Conservation (phyloP, 2,888 invertebrate genomes). For the Pteria penguin region DNA sequence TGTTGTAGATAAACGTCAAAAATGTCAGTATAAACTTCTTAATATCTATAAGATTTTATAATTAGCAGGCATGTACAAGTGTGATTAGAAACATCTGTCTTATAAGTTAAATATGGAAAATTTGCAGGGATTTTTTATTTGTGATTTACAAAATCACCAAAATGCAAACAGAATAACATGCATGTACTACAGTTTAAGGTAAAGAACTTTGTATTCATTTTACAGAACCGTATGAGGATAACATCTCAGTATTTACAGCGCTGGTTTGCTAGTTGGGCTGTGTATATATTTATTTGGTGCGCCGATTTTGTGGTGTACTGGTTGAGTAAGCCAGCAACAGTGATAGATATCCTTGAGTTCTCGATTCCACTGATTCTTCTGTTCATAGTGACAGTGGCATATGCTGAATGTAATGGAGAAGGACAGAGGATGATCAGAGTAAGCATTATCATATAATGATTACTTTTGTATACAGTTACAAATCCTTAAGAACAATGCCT, state of each 20-base stretch:
- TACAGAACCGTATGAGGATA: conserved; percentile 77
- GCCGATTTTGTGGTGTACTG: conserved; percentile 79
- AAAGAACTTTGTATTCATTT: too few species aligned
- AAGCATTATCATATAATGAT: conserved; percentile 25
- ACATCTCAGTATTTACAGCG: conserved; percentile 80
- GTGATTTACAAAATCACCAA: too few species aligned
- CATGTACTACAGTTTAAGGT: too few species aligned
- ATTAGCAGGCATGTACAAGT: too few species aligned
- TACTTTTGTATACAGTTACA: background rate
- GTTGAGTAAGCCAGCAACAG: conserved; percentile 75
- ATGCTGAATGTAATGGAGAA: conserved; percentile 81
- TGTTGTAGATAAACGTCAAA: background rate
- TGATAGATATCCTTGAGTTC: conserved; percentile 78
- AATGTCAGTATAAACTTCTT: background rate
- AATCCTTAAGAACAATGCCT: too few species aligned
- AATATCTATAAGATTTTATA: too few species aligned
- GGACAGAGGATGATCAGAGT: conserved; percentile 80
- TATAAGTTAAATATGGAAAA: too few species aligned
- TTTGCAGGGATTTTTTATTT: too few species aligned
- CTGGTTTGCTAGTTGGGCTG: conserved; percentile 79
- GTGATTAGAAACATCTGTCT: too few species aligned
- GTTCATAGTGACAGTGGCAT: conserved; percentile 79
- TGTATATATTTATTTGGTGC: conserved; percentile 78
- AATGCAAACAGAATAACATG: too few species aligned
- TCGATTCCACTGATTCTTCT: conserved; percentile 78